Base-by-base conservation (phyloP, 1,140 invertebrate species). In the Aphaenogaster floridana region DNA sequence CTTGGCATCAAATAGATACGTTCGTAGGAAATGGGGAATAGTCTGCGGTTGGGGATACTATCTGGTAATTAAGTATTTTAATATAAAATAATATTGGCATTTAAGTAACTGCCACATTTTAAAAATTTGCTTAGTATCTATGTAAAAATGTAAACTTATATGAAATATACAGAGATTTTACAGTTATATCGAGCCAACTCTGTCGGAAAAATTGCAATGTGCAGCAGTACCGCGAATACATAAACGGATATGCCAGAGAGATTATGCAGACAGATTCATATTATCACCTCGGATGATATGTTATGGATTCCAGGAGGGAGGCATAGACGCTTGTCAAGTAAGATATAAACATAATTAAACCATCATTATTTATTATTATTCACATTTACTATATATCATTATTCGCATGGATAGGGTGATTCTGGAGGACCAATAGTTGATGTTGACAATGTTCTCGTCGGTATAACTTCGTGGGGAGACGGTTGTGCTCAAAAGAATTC, bases 351-450 rank as follows among this genome's bases (percentile, higher is more conserved):
- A 54, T 54, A 45, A 45, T 54, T 0, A 54, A 34, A 11, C 0
- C 7, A 76, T 66, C 34, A 4, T 36, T n/a, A 64, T 64, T 64
- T n/a, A 80, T 39, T 45, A 34, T 54, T 42, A 52, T 80, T 15
- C 52, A 66, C 4, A 39, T 3, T 15, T 50, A 64, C 17, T 64
- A 78, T 28, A 36, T 39, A 7, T 64, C 2, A 59, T 45, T 78
- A 45, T 63, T 59, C 15, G 48, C 36, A 2, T 7, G 5, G 96
- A 57, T 95, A 97, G 90, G 96, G 96, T 1, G 97, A 97, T 90
- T 97, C 97, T 5, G 97, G 97, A 2, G 97, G 97, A 0, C 97
- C 97, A 2, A 86, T 97, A n/a, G 96, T 97, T 15, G 89, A 87
- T 64, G 90, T 95, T 52, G 86, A 94, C 45, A 94, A 93, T 48